Evolutionary conservation across 1,140 invertebrate genomes (phyloP).

Genomic region (Anthonomus grandis): DNA sequence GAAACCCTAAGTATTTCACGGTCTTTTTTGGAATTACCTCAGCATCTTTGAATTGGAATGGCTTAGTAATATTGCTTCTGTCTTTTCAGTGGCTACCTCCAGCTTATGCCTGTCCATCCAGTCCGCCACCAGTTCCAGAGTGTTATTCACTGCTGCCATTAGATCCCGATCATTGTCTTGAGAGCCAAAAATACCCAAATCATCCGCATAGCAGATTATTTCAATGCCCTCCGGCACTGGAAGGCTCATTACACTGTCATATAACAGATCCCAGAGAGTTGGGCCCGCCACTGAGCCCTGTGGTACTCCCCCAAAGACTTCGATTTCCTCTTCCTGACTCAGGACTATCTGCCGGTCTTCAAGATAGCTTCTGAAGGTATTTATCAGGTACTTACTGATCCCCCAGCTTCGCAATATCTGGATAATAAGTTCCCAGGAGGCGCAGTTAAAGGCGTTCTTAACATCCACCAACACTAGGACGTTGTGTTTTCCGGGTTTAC

Average conservation of each 20-base stretch:
- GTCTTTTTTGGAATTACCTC: background rate
- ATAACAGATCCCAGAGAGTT: constrained; percentile 32
- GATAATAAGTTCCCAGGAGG: constrained; percentile 19
- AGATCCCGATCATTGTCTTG: background rate
- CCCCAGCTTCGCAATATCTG: background rate
- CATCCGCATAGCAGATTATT: background rate
- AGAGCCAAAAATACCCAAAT: background rate
- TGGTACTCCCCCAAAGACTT: constrained; percentile 35
- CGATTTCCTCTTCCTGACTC: background rate
- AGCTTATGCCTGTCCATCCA: background rate
- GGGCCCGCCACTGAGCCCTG: constrained; percentile 45
- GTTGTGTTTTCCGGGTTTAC: constrained; percentile 13
- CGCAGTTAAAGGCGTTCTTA: constrained; percentile 31
- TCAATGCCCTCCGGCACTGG: background rate
- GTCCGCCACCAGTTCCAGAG: background rate
- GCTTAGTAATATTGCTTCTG: background rate
- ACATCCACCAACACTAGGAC: constrained; percentile 27
- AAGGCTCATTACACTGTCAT: background rate
- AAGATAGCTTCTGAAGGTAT: constrained; percentile 14
- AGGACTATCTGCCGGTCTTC: constrained; percentile 8
- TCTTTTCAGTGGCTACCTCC: background rate
- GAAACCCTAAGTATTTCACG: background rate
- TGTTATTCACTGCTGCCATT: background rate
- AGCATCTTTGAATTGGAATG: background rate
- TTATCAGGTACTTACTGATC: constrained; percentile 10